Evolutionary conservation across 1,140 invertebrate species (phyloP), one percentile per base, ranked within the genome.

Genomic region (Camponotus floridanus): DNA sequence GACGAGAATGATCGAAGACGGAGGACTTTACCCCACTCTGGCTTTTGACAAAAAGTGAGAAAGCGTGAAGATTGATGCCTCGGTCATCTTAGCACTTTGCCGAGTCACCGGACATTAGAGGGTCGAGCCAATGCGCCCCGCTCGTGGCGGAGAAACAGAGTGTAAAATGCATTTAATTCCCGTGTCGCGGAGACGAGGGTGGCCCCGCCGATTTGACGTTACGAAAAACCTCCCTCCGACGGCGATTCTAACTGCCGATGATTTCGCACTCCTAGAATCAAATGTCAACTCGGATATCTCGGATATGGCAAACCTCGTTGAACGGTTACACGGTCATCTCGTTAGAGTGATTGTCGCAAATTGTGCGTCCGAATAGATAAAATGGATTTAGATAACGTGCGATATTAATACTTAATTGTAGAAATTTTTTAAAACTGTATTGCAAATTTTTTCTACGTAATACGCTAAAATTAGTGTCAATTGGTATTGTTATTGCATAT

Each of bases 141-240:
- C 31, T 39, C 57, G 26, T 59, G 57, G 42, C 62, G 81, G 65
- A 74, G 85, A 92, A 92, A 89, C 91, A 89, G 91, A 91, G 92
- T 92, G 91, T 92, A 92, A 92, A 92, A 92, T 91, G 91, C 88
- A 92, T 91, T 92, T 92, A 92, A 91, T 91, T 92, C 90, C 45
- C 87, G 87, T 88, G 86, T 91, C 87, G 86, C 67, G 26, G 76
- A 73, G 76, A 61, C 51, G 76, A 90, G 89, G 81, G 88, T 79
- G 6, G 86, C 39, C 31, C 68, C 18, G 4, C 2, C 55, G 26
- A 61, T 76, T 26, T 33, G 18, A 18, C 86, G 51, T 85, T 45
- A 51, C 59, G 68, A 61, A 55, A 78, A 90, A 90, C 89, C 59
- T 80, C 86, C 80, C 86, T 76, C 26, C 62, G 45, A 62, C 48